Conservation (phyloP, 2,113 vertebrate genomes). For the Lanius ludovicianus region DNA sequence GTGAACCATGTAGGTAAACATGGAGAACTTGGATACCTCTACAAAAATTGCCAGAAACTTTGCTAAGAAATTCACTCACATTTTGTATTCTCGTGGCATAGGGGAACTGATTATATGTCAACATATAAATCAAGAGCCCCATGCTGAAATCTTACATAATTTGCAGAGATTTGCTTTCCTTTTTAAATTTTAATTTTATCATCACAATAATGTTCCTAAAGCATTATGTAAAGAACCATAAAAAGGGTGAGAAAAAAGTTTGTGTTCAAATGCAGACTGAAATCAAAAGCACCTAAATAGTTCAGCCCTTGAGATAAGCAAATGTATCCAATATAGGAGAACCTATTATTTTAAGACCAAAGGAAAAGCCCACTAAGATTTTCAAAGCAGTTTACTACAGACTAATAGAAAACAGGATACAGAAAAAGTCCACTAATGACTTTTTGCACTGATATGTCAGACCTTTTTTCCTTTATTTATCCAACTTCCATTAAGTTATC, state of each 20-base stretch:
- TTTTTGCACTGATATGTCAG: slow-evolving; percentile 36
- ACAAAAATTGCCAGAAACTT: background rate
- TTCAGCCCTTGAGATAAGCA: slow-evolving; percentile 61
- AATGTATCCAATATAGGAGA: slow-evolving; percentile 46
- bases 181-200: background rate
- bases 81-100: background rate
- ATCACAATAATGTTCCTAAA: slow-evolving; percentile 13
- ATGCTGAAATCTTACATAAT: background rate
- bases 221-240: background rate
- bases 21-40: background rate
- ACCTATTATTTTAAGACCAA: slow-evolving; percentile 43
- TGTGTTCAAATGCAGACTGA: background rate
- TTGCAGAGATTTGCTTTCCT: background rate
- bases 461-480: slow-evolving; percentile 65
- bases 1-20: background rate
- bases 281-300: slow-evolving; percentile 48
- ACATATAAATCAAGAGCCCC: background rate
- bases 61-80: background rate
- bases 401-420: slow-evolving; percentile 68
- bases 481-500: slow-evolving; percentile 64
- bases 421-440: slow-evolving; percentile 57
- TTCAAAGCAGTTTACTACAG: slow-evolving; percentile 52
- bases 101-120: background rate
- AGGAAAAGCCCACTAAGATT: slow-evolving; percentile 50
- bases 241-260: background rate